Evolutionary conservation across 2,113 vertebrate species (phyloP).

Genomic region (Haliaeetus leucogaster): DNA sequence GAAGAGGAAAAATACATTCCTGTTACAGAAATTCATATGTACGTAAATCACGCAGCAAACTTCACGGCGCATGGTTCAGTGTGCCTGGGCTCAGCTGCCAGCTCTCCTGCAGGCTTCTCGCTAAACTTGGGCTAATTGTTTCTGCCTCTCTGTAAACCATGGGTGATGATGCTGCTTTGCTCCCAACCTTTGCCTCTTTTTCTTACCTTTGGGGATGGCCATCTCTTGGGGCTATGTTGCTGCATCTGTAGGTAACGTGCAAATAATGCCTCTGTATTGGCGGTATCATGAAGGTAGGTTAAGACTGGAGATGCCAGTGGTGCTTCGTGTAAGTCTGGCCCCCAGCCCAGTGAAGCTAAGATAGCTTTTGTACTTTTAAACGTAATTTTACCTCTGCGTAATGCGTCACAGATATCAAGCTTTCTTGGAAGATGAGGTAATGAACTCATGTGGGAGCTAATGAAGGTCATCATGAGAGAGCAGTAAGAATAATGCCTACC

Average conservation of each 20-base stretch:
- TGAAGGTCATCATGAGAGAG: slow-evolving; percentile 1
- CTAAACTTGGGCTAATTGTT: not conserved
- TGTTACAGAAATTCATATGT: not conserved
- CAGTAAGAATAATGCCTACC: not conserved
- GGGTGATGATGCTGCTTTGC: not conserved
- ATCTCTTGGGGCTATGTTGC: not conserved
- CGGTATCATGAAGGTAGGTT: not conserved
- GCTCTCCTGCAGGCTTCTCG: not conserved
- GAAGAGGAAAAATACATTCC: slow-evolving; percentile 6
- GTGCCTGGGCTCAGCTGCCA: not conserved
- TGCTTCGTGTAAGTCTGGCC: not conserved
- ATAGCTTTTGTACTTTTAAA: not conserved
- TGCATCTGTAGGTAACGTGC: accelerated
- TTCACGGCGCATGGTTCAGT: accelerated
- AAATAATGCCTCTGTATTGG: not conserved
- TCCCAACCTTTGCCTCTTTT: not conserved
- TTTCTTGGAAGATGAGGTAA: slow-evolving; percentile 19
- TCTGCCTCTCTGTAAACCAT: not conserved
- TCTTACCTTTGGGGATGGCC: not conserved
- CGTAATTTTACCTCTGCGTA: not conserved
- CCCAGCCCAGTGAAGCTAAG: not conserved
- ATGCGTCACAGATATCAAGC: not conserved
- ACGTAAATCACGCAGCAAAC: not conserved
- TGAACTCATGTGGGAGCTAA: not conserved
- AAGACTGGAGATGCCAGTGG: not conserved